Conservation (phyloP, 2,797 vertebrate genomes). For the Micromesistius poutassou region DNA sequence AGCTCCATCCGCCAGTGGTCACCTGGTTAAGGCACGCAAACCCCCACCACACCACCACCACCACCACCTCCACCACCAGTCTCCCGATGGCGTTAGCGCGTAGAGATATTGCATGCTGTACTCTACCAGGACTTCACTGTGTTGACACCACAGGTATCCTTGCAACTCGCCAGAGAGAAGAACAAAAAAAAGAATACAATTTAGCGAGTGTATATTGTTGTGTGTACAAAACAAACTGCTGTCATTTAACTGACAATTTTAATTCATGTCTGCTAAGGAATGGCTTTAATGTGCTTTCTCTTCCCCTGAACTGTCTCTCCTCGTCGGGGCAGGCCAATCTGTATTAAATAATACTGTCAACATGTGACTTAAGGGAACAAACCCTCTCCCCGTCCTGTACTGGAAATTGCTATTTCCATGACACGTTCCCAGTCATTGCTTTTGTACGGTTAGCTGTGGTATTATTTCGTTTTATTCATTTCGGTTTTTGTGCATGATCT, state of each 20-base stretch:
- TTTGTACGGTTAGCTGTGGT: slow-evolving; percentile 59
- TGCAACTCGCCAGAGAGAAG: slow-evolving; percentile 69
- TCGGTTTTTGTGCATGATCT: slow-evolving; percentile 66
- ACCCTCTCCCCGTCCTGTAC: neutral
- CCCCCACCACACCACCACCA: slow-evolving; percentile 53
- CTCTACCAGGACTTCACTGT: slow-evolving; percentile 74
- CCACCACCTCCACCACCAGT: slow-evolving; percentile 25
- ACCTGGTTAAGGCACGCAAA: slow-evolving; percentile 51
- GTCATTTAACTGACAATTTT: slow-evolving; percentile 59
- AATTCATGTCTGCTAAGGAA: slow-evolving; percentile 64
- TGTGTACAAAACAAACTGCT: slow-evolving; percentile 67
- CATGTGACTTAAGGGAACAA: slow-evolving; percentile 41
- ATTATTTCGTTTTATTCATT: slow-evolving; percentile 9
- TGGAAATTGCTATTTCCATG: slow-evolving; percentile 38
- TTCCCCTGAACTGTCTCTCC: slow-evolving; percentile 18
- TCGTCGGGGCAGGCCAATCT: slow-evolving; percentile 42
- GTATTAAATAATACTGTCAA: slow-evolving; percentile 61
- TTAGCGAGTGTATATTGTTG: slow-evolving; percentile 74
- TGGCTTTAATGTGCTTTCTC: slow-evolving; percentile 63
- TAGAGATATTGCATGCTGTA: slow-evolving; percentile 78
- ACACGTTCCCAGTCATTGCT: slow-evolving; percentile 51
- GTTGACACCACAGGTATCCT: slow-evolving; percentile 67
- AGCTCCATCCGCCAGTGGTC: slow-evolving; percentile 49
- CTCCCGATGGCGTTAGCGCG: slow-evolving; percentile 67
- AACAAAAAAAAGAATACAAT: slow-evolving; percentile 31